Evolutionary conservation across 2,113 vertebrate species (phyloP).

Genomic region (Amphiprion ocellaris): DNA sequence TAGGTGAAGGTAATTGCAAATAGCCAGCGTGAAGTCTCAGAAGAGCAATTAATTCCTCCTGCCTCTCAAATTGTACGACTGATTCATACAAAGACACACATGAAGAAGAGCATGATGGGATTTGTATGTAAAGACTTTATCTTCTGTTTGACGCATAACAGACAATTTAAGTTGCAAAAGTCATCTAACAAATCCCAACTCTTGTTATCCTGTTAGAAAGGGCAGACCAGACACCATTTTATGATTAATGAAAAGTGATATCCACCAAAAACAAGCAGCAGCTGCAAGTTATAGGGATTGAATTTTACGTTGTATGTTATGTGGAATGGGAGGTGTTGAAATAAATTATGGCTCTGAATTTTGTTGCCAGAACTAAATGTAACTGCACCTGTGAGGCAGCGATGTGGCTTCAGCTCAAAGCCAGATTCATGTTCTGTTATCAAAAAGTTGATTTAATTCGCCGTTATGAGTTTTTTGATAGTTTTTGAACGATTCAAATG

Average conservation of each 20-base stretch:
- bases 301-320: neutral
- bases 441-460: too few relatives aligned
- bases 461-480: too few relatives aligned
- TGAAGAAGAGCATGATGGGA: conserved; percentile 2
- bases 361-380: conserved; percentile 27
- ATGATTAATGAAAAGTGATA: conserved; percentile 25
- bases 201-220: neutral
- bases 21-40: conserved; percentile 49
- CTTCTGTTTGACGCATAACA: too few relatives aligned
- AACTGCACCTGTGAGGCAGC: neutral
- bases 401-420: neutral
- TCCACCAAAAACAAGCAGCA: neutral
- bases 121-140: too few relatives aligned
- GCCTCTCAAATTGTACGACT: neutral
- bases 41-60: conserved; percentile 27
- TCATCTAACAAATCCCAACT: neutral
- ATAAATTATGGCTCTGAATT: neutral
- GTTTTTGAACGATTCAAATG: neutral
- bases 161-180: too few relatives aligned
- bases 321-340: neutral
- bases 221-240: neutral
- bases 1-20: conserved; percentile 50
- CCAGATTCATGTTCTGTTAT: neutral
- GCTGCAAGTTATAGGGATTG: conserved; percentile 30
- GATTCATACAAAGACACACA: neutral